Evolutionary conservation across 2,113 vertebrate genomes (phyloP).

Genomic region (Saguinus midas): DNA sequence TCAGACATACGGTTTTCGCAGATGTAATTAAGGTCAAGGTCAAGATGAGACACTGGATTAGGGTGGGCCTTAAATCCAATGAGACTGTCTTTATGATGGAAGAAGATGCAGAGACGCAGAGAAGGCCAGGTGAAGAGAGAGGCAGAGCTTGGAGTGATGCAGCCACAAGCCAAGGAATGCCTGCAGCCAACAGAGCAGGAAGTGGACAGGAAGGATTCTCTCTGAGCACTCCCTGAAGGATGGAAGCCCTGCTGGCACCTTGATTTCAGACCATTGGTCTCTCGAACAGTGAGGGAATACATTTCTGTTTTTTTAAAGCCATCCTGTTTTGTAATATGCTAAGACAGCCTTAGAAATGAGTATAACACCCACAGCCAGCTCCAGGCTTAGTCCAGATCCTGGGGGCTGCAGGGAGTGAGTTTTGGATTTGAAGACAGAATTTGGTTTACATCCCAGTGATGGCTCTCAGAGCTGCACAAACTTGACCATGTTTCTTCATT

Average conservation of each 20-base stretch:
- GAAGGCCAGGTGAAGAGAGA: not conserved
- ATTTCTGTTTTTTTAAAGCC: not conserved
- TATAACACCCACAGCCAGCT: rapidly evolving
- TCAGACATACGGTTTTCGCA: not conserved
- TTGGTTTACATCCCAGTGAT: rapidly evolving
- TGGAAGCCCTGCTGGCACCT: not conserved
- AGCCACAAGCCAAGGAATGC: not conserved
- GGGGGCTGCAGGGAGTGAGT: too few species aligned
- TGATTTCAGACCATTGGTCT: too few species aligned
- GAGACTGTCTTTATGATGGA: not conserved
- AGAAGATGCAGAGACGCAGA: not conserved
- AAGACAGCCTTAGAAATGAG: not conserved
- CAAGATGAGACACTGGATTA: not conserved
- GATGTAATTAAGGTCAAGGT: not conserved
- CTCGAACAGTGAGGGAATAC: not conserved
- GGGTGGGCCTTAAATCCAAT: not conserved
- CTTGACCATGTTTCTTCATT: not conserved
- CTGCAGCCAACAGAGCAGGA: not conserved
- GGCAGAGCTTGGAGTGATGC: not conserved
- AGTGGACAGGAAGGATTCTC: too few species aligned
- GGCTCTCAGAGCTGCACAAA: not conserved
- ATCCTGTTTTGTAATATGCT: not conserved
- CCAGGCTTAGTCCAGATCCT: not conserved
- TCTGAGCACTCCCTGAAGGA: not conserved
- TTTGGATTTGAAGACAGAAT: not conserved